Evolutionary conservation across 2,113 vertebrate genomes (phyloP).

Genomic region (Dicrurus megarhynchus): DNA sequence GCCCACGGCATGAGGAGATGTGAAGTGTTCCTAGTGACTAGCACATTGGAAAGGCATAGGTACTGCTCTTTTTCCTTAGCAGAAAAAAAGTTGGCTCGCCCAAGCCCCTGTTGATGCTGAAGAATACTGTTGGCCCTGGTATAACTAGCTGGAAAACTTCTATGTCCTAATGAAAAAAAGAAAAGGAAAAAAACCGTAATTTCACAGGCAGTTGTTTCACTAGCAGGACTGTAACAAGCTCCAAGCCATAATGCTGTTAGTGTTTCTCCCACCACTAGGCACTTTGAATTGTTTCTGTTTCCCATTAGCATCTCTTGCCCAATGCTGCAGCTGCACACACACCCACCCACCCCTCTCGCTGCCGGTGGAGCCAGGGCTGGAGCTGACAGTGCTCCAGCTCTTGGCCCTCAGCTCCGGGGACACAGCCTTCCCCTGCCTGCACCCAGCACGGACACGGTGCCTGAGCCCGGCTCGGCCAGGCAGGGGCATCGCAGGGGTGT

Average conservation of each 20-base stretch:
- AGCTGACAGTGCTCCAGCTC: not conserved
- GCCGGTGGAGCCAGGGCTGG: not conserved
- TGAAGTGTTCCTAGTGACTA: not conserved
- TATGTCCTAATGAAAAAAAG: not conserved
- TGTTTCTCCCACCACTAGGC: not conserved
- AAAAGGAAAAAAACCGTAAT: not conserved
- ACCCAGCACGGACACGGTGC: not conserved
- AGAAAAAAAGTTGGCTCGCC: not conserved
- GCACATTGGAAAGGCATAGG: accelerated
- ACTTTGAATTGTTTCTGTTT: slow-evolving; percentile 37
- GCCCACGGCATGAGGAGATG: accelerated
- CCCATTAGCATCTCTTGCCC: slow-evolving; percentile 42
- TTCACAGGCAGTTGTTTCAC: slow-evolving; percentile 1
- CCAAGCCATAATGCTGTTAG: not conserved
- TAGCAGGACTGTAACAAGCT: not conserved
- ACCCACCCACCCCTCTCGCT: not conserved
- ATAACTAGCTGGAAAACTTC: not conserved
- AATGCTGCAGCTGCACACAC: not conserved
- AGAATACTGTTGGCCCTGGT: not conserved
- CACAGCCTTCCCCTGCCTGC: not conserved
- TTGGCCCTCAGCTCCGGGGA: not conserved
- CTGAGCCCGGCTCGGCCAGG: accelerated
- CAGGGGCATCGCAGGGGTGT: accelerated
- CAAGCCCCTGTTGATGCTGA: not conserved
- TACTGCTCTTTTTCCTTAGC: not conserved